Conservation (phyloP, 2,113 vertebrate species). For the Toxostoma redivivum region DNA sequence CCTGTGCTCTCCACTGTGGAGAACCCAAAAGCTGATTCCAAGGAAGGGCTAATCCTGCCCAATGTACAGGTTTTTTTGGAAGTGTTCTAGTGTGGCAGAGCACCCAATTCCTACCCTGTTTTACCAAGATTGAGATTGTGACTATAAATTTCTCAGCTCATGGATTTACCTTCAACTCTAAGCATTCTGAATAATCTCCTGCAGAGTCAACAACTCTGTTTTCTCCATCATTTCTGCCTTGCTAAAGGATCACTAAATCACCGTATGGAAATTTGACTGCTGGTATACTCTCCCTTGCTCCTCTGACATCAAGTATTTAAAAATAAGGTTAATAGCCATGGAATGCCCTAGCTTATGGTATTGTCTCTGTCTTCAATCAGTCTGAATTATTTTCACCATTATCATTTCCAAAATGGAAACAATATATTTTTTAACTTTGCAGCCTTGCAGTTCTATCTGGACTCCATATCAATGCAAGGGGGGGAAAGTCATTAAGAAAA, state of each 20-base stretch:
- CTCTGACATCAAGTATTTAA: neutral
- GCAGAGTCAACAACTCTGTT: neutral
- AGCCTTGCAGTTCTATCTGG: neutral
- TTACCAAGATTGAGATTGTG: neutral
- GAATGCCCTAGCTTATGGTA: neutral
- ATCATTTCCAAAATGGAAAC: neutral
- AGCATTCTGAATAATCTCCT: neutral
- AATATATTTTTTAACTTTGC: neutral
- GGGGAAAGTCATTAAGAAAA: neutral
- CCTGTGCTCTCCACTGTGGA: neutral
- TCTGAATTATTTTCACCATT: neutral
- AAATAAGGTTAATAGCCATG: neutral
- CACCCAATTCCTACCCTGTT: neutral
- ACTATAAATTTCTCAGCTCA: neutral
- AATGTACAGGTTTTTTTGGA: neutral
- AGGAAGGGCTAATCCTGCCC: neutral
- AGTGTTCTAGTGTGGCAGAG: neutral
- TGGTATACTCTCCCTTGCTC: neutral
- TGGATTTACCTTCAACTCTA: neutral
- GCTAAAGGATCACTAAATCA: neutral
- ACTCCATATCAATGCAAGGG: neutral
- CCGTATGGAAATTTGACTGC: neutral
- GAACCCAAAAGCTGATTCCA: neutral
- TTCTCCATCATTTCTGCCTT: neutral
- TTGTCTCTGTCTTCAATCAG: neutral